Evolutionary conservation across 2,113 vertebrate species (phyloP), one percentile per base, ranked within the genome.

Genomic region (Charadrius vociferus): DNA sequence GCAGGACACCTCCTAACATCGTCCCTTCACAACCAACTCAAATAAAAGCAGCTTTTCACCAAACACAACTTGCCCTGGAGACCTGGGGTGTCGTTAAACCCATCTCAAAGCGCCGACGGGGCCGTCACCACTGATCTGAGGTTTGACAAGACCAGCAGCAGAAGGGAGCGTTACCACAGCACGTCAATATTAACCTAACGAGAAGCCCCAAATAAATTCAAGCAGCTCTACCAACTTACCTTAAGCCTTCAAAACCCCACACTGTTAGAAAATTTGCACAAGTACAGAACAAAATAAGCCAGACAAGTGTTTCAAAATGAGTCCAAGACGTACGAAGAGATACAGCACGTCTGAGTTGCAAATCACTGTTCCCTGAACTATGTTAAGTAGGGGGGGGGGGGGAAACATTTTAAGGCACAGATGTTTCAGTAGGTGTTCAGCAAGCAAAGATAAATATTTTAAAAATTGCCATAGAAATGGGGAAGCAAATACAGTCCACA

Each of bases 271-370:
- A 72, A 59, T 3, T 8, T 45, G 15, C 34, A 21, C 62, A 24
- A 39, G 34, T 12, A 53, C 26, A 49, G 39, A 55, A 49, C 23
- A 62, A 62, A 92, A 27, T 1, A 53, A 91, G 20, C 7, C 59
- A 73, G 30, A 36, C 9, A 14, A 71, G 26, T 0, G 10, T 36
- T 77, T 81, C 81, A 36, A 52, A 45, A 50, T 2, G 15, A 66
- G 22, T 14, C 52, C 39, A 62, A 61, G 75, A 59, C 4, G 1
- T 6, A 8, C 1, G 14, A 62, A 73, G 41, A 45, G 27, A 56
- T 2, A 11, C 19, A 16, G 36, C 6, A 2, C 1, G 9, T 4
- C 1, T 0, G 10, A 83, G 68, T 1, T 13, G 18, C 55, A 43
- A 37, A 16, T 2, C 37, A 3, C 39, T 3, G 27, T 11, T 55